Evolutionary conservation across 2,113 vertebrate species (phyloP).

Genomic region (Pangasianodon gigas): DNA sequence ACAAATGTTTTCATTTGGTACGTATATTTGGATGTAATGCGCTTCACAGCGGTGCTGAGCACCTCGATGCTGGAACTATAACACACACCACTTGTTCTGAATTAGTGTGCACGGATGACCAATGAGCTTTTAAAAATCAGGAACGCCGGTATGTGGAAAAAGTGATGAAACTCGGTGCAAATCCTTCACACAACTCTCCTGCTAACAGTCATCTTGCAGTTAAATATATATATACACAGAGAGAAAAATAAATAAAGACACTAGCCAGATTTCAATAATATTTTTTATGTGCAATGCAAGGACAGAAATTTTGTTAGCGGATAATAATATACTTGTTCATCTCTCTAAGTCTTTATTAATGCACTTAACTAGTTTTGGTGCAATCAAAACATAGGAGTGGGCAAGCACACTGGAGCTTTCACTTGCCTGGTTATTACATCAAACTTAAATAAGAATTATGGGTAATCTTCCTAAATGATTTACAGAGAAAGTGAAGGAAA

Average conservation of each 20-base stretch:
- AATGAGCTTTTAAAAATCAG: not conserved
- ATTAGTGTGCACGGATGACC: not conserved
- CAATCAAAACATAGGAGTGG: too few species aligned
- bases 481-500: not conserved
- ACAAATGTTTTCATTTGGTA: not conserved
- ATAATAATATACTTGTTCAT: not conserved
- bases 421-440: not conserved
- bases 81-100: not conserved
- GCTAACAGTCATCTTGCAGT: not conserved
- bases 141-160: not conserved
- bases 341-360: not conserved
- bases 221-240: not conserved
- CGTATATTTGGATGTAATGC: not conserved
- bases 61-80: not conserved
- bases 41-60: not conserved
- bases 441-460: not conserved
- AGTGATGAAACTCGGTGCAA: slow-evolving; percentile 6
- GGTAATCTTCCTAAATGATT: not conserved
- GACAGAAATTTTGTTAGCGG: not conserved
- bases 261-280: not conserved
- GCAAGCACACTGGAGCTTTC: too few species aligned
- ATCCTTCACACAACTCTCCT: not conserved
- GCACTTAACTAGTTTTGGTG: not conserved
- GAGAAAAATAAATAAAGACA: not conserved
- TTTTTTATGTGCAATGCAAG: not conserved